A percentile compares a stretch with the other conserved stretches of the same genome.
Conservation (phyloP, 2,888 invertebrate species). For the Proisotoma minuta region DNA sequence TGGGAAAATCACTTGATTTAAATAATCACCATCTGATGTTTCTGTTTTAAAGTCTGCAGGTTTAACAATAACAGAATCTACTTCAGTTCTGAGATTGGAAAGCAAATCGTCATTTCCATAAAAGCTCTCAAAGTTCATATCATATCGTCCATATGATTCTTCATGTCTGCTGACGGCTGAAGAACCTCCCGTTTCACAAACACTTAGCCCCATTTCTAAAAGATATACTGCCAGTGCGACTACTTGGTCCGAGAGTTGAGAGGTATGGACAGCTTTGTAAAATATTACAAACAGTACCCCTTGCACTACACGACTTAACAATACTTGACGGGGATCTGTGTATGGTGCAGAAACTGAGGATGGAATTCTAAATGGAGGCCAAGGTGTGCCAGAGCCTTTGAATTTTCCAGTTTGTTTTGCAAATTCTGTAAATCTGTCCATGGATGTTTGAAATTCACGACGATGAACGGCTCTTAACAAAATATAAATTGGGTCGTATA, state of each 20-base stretch:
- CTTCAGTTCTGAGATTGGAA: conserved; percentile 68
- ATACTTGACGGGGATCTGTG: conserved; percentile 62
- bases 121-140: conserved; percentile 62
- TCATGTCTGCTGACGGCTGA: conserved; percentile 50
- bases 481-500: conserved; percentile 92
- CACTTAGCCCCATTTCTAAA: conserved; percentile 72
- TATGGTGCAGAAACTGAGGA: conserved; percentile 61
- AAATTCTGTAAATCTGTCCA: conserved; percentile 85
- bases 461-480: conserved; percentile 83
- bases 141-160: conserved; percentile 52
- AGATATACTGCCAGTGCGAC: conserved; percentile 80
- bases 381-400: conserved; percentile 58
- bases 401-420: conserved; percentile 61
- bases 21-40: conserved; percentile 16
- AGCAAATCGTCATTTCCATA: conserved; percentile 69
- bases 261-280: conserved; percentile 72
- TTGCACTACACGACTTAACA: conserved; percentile 63
- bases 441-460: conserved; percentile 86
- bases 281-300: conserved; percentile 74
- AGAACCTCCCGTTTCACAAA: conserved; percentile 48
- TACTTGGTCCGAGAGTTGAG: conserved; percentile 77
- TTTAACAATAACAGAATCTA: conserved; percentile 58
- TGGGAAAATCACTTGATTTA: too few relatives aligned
- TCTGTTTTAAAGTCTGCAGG: conserved; percentile 47
- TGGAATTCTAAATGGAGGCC: conserved; percentile 79